Base-by-base conservation (phyloP, 1,140 invertebrate species). In the Drosophila ironensis region DNA sequence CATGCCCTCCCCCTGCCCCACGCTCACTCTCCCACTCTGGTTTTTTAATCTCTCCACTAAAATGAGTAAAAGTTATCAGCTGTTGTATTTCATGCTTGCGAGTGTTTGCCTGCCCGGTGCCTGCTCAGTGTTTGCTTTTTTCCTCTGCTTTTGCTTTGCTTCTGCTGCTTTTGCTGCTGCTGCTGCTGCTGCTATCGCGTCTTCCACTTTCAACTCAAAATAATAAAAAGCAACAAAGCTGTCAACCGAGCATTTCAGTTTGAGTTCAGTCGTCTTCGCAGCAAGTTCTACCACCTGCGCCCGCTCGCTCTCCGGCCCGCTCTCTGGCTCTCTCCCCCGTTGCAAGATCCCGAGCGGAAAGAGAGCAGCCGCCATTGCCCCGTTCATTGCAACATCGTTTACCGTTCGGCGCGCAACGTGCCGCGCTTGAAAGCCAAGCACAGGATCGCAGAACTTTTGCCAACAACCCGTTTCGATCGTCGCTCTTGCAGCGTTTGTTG, bases 241-340 rank as follows among this genome's bases (percentile, higher is more conserved):
- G 82, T 78, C 84, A 82, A 75, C 84, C 59, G 73, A 82, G 68
- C 74, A 74, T 67, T 87, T 87, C 82, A 82, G 84, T 82, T 82
- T 75, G 33, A 40, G 24, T 87, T 87, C 41, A 87, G 77, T 56
- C 73, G 84, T 87, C 82, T 84, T 82, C 73, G 78, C 80, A 70
- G 64, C 73, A 84, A 82, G 78, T 84, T 60, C 73, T 61, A 73
- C n/a, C 78, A 73, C 64, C 68, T 68, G 78, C 44, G 41, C 48
- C 28, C 20, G 17, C 28, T 35, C 42, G 19, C 42, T 24, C n/a
- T 28, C 25, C 11, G 5, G 20, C 20, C n/a, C n/a, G n/a, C n/a
- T n/a, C n/a, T n/a, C n/a, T n/a, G n/a, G 30, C 8, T 24, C 66
- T 51, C 59, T 48, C 37, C 14, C 28, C 40, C n/a, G 27, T 20